A percentile compares a stretch with the other conserved stretches of the same genome.
Conservation (phyloP, 1,140 invertebrate species). For the Drosophila mojavensis region DNA sequence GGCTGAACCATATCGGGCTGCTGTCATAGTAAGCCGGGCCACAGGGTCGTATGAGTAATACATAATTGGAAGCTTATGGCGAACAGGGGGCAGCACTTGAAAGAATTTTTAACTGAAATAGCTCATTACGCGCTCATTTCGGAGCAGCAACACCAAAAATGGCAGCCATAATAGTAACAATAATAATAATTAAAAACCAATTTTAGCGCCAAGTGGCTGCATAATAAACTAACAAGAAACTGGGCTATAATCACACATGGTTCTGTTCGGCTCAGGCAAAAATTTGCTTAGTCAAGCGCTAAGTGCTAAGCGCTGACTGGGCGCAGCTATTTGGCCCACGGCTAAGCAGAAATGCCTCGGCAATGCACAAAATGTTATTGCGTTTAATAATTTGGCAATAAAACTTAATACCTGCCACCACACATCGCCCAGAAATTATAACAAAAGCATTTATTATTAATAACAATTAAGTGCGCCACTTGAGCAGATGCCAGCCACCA, state of each 20-base stretch:
- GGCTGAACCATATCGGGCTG: constrained; percentile 46
- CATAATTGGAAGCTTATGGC: constrained; percentile 68
- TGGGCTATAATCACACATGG: constrained; percentile 62
- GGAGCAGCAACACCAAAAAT: constrained; percentile 50
- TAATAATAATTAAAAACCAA: constrained; percentile 82
- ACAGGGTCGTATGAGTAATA: constrained; percentile 81
- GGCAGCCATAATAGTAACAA: constrained; percentile 66
- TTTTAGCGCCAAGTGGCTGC: constrained; percentile 58
- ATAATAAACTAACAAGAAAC: constrained; percentile 52
- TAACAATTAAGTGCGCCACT: constrained; percentile 72
- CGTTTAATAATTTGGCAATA: constrained; percentile 76
- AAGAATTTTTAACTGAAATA: constrained; percentile 73
- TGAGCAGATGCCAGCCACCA: constrained; percentile 65
- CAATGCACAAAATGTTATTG: constrained; percentile 70
- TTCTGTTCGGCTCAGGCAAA: constrained; percentile 7
- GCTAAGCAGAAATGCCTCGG: constrained; percentile 29
- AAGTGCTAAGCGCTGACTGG: constrained; percentile 46
- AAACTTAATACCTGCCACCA: constrained; percentile 57
- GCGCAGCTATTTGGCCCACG: constrained; percentile 60
- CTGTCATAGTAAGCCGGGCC: constrained; percentile 21
- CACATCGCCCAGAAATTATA: constrained; percentile 47
- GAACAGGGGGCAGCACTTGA: constrained; percentile 45
- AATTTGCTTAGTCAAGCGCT: constrained; percentile 77
- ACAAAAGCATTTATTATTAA: constrained; percentile 63
- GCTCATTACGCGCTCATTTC: constrained; percentile 73